phyloP scores from a whole-genome alignment of 2,797 vertebrate species.

The Aquila chrysaetos region DNA sequence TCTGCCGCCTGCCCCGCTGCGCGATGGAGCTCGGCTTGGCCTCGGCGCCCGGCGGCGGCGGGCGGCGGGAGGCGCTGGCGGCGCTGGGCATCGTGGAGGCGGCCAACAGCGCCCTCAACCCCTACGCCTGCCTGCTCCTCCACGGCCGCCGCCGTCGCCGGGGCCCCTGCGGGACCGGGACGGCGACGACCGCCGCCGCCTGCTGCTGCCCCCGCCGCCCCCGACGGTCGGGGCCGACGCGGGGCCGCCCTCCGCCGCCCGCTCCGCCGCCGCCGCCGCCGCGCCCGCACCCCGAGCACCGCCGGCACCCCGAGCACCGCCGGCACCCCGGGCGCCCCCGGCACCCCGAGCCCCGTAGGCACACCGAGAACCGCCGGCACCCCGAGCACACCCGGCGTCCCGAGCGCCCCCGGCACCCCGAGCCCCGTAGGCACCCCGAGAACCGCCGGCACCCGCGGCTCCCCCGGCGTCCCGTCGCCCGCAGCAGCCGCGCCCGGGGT shows the following conservation, averaged over 20 bases:
- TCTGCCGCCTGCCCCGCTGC: conserved; percentile 70
- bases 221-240: conserved; percentile 9
- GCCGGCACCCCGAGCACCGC: neutral
- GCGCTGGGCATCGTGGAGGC: conserved; percentile 57
- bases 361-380: too few species aligned
- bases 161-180: neutral
- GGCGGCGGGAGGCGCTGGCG: neutral
- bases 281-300: neutral
- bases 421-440: too few species aligned
- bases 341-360: too few species aligned
- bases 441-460: too few species aligned
- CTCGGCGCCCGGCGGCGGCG: neutral
- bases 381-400: too few species aligned
- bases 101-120: conserved; percentile 57
- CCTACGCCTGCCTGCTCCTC: conserved; percentile 56
- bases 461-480: neutral
- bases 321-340: too few species aligned
- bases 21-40: conserved; percentile 54
- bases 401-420: too few species aligned
- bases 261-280: neutral
- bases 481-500: neutral
- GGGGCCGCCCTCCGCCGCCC: neutral
- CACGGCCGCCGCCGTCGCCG: conserved; percentile 10
- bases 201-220: too few species aligned
- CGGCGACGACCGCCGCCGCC: too few species aligned